These are phyloP conservation scores for Climacteris rufus DNA, from an alignment of 2,113 vertebrate genomes.

Conservation along the genomic window DNA sequence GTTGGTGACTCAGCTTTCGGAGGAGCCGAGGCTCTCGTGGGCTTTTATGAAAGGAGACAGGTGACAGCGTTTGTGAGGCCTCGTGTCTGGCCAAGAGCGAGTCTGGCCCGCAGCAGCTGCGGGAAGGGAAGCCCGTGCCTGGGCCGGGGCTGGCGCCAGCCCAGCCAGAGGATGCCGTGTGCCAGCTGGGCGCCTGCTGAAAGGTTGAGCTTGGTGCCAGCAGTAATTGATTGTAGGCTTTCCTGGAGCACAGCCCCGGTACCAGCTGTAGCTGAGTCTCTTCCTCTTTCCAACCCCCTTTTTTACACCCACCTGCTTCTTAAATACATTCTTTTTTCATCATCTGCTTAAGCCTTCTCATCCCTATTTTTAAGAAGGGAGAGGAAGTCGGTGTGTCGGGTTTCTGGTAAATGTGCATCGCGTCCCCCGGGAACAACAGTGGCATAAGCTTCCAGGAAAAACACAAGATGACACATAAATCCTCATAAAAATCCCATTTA, in stretches of 20 bases:
- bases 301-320: constrained; percentile 57
- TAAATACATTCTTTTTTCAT: constrained; percentile 37
- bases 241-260: constrained; percentile 46
- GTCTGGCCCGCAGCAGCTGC: constrained; percentile 28
- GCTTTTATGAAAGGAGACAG: constrained; percentile 2
- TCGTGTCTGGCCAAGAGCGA: constrained; percentile 22
- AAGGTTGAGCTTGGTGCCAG: constrained; percentile 15
- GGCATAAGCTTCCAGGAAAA: constrained; percentile 61
- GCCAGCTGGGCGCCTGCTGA: constrained; percentile 47
- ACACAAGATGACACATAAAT: constrained; percentile 55
- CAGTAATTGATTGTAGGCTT: constrained; percentile 40
- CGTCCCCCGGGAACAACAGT: background rate
- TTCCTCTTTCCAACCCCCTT: constrained; percentile 4
- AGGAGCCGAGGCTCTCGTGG: background rate
- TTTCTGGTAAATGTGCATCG: constrained; percentile 37
- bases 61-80: background rate
- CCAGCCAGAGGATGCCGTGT: background rate
- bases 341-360: constrained; percentile 16
- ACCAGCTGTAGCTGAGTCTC: constrained; percentile 54
- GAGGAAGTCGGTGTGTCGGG: background rate
- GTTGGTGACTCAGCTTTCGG: background rate
- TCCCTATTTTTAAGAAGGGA: constrained; percentile 18
- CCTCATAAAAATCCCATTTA: constrained; percentile 67
- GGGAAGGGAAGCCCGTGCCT: constrained; percentile 8
- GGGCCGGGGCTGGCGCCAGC: background rate